Percentiles rank a stretch among this genome's conserved stretches.
Evolutionary conservation across 64 coral and sea anemone species (phyloP).

Genomic region (Montipora foliosa): DNA sequence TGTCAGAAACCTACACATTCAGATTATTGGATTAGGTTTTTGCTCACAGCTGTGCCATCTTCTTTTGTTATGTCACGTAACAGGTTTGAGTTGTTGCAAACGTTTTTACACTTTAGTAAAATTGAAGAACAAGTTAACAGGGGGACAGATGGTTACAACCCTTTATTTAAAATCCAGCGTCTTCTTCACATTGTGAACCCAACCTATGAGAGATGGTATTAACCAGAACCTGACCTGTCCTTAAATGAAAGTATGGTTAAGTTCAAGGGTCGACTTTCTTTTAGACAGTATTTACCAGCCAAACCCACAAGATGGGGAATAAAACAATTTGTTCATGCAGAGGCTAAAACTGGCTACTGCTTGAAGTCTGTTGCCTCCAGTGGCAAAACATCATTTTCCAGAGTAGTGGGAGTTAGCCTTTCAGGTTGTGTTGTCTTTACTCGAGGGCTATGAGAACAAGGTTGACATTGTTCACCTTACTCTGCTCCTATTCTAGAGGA

Average conservation of each 20-base stretch:
- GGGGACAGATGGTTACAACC: too few relatives aligned
- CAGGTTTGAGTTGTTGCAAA: constrained; percentile 47
- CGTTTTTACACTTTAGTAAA: constrained; percentile 22
- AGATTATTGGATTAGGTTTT: constrained; percentile 43
- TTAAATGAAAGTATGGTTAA: constrained; percentile 78
- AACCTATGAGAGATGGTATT: constrained; percentile 56
- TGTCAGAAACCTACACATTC: constrained; percentile 55
- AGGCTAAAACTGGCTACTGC: constrained; percentile 72
- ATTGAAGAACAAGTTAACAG: too few relatives aligned
- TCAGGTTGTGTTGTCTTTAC: too few relatives aligned
- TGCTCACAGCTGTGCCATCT: constrained; percentile 8
- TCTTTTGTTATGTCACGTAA: constrained; percentile 24
- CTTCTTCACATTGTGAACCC: constrained; percentile 25
- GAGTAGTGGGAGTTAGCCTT: too few relatives aligned
- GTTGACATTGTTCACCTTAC: too few relatives aligned
- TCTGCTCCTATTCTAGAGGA: too few relatives aligned
- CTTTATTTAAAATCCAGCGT: too few relatives aligned
- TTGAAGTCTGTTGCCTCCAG: constrained; percentile 24
- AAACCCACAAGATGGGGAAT: constrained; percentile 70
- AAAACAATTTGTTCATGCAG: constrained; percentile 63
- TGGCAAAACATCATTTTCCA: too few relatives aligned
- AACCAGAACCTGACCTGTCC: constrained; percentile 47
- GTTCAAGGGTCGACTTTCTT: constrained; percentile 65
- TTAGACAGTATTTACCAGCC: constrained; percentile 70
- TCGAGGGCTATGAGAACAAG: too few relatives aligned